phyloP scores from a whole-genome alignment of 1,140 invertebrate genomes.

The Brachionus plicatilis region DNA sequence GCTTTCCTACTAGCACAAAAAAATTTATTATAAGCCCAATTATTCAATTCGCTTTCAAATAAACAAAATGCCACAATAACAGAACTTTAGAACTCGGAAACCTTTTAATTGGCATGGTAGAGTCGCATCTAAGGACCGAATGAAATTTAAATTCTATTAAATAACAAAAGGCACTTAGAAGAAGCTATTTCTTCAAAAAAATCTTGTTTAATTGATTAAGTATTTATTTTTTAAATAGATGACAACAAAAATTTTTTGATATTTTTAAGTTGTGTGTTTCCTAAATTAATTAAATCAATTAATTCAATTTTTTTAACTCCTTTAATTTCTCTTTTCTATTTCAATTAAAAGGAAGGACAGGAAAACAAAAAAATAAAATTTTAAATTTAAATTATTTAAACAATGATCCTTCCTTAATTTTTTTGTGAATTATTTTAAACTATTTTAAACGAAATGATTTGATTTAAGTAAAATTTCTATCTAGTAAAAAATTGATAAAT shows the following conservation, averaged over 20 bases:
- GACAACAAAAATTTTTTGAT: background rate
- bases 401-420: no score
- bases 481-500: no score
- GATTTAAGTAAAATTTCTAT: no score
- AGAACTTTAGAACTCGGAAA: background rate
- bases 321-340: background rate
- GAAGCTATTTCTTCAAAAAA: background rate
- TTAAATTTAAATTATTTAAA: background rate
- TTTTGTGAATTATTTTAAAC: no score
- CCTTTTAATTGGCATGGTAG: background rate
- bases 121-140: background rate
- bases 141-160: background rate
- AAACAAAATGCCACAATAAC: background rate
- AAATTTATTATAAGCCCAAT: background rate
- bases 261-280: background rate
- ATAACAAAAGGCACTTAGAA: background rate
- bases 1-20: background rate
- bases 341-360: background rate
- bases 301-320: background rate
- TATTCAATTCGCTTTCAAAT: background rate
- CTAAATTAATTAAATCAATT: background rate
- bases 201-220: background rate
- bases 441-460: no score
- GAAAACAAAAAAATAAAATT: background rate
- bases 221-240: background rate